phyloP scores from a whole-genome alignment of 2,888 invertebrate species.

The Alitta virens region DNA sequence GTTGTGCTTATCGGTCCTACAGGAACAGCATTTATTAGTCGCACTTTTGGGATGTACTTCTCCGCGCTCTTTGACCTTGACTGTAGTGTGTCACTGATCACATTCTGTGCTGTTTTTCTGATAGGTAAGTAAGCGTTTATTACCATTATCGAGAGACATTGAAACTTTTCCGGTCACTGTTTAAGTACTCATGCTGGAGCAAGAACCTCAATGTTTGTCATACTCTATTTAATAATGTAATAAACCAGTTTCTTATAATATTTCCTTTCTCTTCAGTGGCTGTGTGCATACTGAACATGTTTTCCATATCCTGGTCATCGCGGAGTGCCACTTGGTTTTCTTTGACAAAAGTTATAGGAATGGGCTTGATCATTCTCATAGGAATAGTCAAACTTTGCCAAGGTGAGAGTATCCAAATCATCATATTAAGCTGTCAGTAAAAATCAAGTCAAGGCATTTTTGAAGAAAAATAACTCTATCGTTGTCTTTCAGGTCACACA shows the following conservation, averaged over 20 bases:
- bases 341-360: constrained; percentile 1
- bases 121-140: background rate
- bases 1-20: constrained; percentile 12
- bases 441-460: too few species aligned
- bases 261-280: constrained; percentile 3
- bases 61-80: constrained; percentile 3
- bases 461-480: too few species aligned
- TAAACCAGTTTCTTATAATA: too few species aligned
- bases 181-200: too few species aligned
- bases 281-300: background rate
- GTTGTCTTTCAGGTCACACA: background rate
- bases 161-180: too few species aligned
- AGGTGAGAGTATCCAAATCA: too few species aligned
- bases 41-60: constrained; percentile 12
- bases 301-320: constrained; percentile 9
- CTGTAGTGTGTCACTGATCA: background rate
- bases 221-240: too few species aligned
- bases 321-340: constrained; percentile 1
- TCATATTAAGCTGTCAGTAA: too few species aligned
- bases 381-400: background rate
- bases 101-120: background rate
- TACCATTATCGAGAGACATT: too few species aligned
- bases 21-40: constrained; percentile 7
- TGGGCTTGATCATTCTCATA: constrained; percentile 6
- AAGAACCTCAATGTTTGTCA: too few species aligned